Base-by-base conservation (phyloP, 2,888 invertebrate species). In the Kuschelorhynchus macadamiae region DNA sequence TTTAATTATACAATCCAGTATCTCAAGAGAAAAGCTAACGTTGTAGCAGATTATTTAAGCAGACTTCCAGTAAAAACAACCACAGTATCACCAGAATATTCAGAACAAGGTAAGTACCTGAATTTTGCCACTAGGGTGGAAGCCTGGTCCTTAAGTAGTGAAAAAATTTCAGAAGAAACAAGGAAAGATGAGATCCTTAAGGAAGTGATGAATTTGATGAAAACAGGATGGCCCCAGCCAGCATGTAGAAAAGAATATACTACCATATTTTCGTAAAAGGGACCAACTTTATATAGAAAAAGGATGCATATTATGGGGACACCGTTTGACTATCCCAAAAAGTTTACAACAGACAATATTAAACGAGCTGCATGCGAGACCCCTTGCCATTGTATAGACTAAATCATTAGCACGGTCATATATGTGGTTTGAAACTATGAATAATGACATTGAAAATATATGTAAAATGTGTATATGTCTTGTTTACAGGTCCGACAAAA, bases 351-450 rank as follows among this genome's bases (percentile, higher is more conserved):
- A 55, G n/a, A 12, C 2, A 9, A 20, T 77, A 7, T 47, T 78
- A 9, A 36, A 71, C 11, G 73, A 77, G 53, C 50, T 77, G 17
- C 76, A 78, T 71, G 20, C 39, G 12, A 56, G 67, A 17, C 76
- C 77, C 57, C 41, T 76, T 50, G 77, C 77, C 5, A 69, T 76
- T 5, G 60, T 72, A 8, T 76, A 76, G 69, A 76, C 73, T 55
- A 77, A 77, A 63, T 16, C 47, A 9, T 44, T 76, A 17, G 74
- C 74, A n/a, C 59, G 75, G 18, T 47, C 61, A 11, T 74, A 76
- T 53, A 61, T 77, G 39, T 77, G 70, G 71, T 77, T 74, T 75
- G 75, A 75, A 9, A 49, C 50, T 8, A 55, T 77, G n/a, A 73
- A 76, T 59, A 30, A 52, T 20, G 62, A 77, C 30, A 77, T 78